Conservation (phyloP, 2,888 invertebrate species). For the Polydrusus tereticollis region DNA sequence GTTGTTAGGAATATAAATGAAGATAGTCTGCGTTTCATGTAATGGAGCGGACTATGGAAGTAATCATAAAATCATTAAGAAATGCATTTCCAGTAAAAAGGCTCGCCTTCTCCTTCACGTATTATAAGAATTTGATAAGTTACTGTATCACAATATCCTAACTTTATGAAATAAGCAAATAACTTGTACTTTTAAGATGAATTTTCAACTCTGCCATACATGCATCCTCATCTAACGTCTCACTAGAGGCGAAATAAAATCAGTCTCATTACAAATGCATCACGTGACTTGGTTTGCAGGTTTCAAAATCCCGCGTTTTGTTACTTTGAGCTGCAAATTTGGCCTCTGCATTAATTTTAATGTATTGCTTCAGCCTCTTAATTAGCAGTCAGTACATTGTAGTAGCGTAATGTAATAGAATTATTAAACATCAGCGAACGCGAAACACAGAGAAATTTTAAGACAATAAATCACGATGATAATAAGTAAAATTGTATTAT, state of each 20-base stretch:
- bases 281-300: not conserved
- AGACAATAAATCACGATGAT: not conserved
- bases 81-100: too few relatives aligned
- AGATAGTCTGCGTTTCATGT: not conserved
- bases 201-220: too few relatives aligned
- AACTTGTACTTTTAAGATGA: too few relatives aligned
- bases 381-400: not conserved
- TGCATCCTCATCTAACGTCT: too few relatives aligned
- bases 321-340: not conserved
- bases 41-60: not conserved
- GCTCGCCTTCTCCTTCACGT: too few relatives aligned
- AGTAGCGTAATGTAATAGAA: not conserved
- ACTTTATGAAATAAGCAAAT: not conserved
- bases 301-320: not conserved
- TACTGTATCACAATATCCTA: not conserved
- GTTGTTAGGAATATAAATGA: conserved; percentile 10
- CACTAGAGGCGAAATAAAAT: not conserved
- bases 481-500: not conserved
- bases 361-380: not conserved
- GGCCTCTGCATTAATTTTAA: not conserved
- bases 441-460: not conserved
- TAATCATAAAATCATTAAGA: too few relatives aligned
- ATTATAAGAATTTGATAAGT: not conserved
- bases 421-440: not conserved
- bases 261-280: not conserved